phyloP scores from a whole-genome alignment of 2,888 invertebrate species.

The Scrobipalpa atriplicella region DNA sequence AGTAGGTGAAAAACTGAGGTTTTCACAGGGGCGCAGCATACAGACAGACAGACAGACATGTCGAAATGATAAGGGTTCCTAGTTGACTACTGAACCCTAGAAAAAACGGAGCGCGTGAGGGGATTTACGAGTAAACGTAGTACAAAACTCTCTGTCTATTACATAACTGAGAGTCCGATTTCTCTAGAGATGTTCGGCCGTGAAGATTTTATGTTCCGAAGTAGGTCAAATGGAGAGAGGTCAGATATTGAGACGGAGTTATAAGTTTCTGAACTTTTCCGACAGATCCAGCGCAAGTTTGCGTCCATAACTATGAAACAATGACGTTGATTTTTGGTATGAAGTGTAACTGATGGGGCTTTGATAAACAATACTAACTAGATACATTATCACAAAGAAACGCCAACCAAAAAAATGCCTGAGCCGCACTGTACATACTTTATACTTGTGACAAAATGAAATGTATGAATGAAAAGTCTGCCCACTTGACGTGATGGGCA shows the following conservation, averaged over 20 bases:
- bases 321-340: not conserved
- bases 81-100: too few species aligned
- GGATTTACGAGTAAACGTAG: not conserved
- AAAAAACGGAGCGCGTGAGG: not conserved
- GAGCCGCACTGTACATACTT: too few species aligned
- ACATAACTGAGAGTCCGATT: not conserved
- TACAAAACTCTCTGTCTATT: not conserved
- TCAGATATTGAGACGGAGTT: not conserved
- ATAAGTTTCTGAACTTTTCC: slow-evolving; percentile 6
- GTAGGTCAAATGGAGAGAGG: slow-evolving; percentile 11
- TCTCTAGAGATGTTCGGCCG: slow-evolving; percentile 4
- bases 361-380: too few species aligned
- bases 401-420: too few species aligned
- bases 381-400: too few species aligned
- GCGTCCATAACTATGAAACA: not conserved
- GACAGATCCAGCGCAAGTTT: not conserved
- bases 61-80: too few species aligned
- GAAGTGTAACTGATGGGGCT: not conserved
- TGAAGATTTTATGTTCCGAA: slow-evolving; percentile 6
- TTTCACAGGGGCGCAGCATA: too few species aligned
- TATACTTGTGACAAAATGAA: too few species aligned
- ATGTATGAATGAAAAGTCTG: too few species aligned
- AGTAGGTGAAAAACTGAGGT: too few species aligned
- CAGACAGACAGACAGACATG: too few species aligned
- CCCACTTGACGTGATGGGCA: too few species aligned